Conservation (phyloP, 2,113 vertebrate species). For the Marmota flaviventris region DNA sequence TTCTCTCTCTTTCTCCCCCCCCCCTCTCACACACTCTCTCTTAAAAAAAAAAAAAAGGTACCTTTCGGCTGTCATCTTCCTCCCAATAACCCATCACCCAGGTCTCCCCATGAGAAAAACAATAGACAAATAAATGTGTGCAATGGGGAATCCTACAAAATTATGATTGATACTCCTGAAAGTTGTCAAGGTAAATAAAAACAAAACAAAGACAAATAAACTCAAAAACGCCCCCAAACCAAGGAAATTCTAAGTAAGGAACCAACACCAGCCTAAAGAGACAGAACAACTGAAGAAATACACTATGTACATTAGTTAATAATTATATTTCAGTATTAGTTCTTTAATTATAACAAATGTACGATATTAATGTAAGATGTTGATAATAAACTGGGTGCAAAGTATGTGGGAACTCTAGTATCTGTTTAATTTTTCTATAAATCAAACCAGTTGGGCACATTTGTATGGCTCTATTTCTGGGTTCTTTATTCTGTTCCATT, state of each 20-base stretch:
- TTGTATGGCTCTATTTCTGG: not conserved
- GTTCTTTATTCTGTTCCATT: not conserved
- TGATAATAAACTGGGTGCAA: not conserved
- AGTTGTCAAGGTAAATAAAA: not conserved
- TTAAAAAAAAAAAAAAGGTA: not conserved
- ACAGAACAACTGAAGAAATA: not conserved
- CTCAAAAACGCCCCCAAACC: not conserved
- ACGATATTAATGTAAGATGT: not conserved
- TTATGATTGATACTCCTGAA: not conserved
- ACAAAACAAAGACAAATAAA: too few species aligned
- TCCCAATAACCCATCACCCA: not conserved
- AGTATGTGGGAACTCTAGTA: not conserved
- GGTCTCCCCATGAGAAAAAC: conserved; percentile 20
- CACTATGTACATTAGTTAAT: not conserved
- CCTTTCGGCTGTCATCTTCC: conserved; percentile 3
- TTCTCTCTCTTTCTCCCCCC: too few species aligned
- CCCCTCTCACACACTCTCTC: too few species aligned
- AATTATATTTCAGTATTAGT: not conserved
- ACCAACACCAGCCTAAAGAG: not conserved
- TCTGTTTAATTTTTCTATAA: conserved; percentile 38
- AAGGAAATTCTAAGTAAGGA: not conserved
- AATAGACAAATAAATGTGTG: not conserved
- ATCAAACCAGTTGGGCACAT: not conserved
- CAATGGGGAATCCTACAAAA: not conserved
- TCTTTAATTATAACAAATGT: not conserved